Evolutionary conservation across 1,140 invertebrate species (phyloP).

Genomic region (Saccostrea cuccullata): DNA sequence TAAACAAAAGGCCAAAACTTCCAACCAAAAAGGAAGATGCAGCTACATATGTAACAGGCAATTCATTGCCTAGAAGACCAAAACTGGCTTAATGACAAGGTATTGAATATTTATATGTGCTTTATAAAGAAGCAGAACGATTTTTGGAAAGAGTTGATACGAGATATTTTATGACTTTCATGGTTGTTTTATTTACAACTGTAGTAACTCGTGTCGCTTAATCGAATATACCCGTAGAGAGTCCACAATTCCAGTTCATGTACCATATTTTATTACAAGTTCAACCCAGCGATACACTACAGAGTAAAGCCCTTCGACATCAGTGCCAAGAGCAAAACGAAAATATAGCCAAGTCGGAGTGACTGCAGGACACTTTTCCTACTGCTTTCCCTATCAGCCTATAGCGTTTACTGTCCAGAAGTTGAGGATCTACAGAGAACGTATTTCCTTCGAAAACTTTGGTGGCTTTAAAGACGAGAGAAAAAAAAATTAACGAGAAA

Average conservation of each 20-base stretch:
- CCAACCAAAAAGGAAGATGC: too few species aligned
- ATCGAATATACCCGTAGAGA: neutral
- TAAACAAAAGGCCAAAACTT: neutral
- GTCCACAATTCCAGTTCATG: conserved; percentile 15
- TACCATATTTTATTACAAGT: neutral
- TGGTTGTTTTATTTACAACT: too few species aligned
- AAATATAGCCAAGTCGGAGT: neutral
- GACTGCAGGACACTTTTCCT: conserved; percentile 3
- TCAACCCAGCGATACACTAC: neutral
- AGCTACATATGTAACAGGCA: too few species aligned
- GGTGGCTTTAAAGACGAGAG: conserved; percentile 10
- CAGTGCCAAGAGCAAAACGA: neutral
- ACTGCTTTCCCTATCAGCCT: conserved; percentile 33
- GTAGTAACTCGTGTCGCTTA: too few species aligned
- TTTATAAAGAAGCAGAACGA: neutral
- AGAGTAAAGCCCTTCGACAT: neutral
- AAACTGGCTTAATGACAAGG: too few species aligned
- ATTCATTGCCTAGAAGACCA: too few species aligned
- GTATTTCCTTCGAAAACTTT: conserved; percentile 42
- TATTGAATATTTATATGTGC: too few species aligned
- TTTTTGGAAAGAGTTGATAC: too few species aligned
- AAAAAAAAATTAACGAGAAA: too few species aligned
- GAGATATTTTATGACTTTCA: too few species aligned
- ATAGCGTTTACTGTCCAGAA: conserved; percentile 41
- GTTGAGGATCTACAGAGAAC: conserved; percentile 36